Evolutionary conservation across 2,113 vertebrate species (phyloP).

Genomic region (Mystacornis crossleyi): DNA sequence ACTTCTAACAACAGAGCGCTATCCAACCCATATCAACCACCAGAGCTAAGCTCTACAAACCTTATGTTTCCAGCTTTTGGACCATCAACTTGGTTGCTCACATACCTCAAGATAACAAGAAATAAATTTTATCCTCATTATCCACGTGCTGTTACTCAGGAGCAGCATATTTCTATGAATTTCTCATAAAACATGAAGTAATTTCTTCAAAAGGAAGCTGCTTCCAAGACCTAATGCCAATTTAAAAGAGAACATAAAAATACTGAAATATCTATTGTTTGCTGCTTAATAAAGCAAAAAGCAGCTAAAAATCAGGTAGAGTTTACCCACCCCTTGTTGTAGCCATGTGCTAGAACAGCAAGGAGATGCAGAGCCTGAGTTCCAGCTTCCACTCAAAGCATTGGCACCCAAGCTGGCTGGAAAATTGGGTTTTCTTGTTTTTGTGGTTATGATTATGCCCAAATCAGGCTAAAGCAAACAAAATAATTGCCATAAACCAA

Average conservation of each 20-base stretch:
- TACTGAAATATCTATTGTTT: background rate
- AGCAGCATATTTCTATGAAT: accelerated
- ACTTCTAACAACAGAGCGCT: background rate
- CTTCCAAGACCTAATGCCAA: background rate
- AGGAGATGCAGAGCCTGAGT: background rate
- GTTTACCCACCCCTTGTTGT: accelerated
- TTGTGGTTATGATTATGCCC: background rate
- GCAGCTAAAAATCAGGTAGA: background rate
- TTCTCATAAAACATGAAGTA: background rate
- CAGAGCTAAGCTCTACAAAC: background rate
- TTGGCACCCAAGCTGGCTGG: background rate
- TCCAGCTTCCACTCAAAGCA: background rate
- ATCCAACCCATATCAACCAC: background rate
- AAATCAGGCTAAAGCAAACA: background rate
- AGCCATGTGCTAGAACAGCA: background rate
- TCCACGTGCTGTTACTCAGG: background rate
- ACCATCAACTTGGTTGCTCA: no score
- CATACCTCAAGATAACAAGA: background rate
- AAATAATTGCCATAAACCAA: background rate
- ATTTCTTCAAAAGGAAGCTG: background rate
- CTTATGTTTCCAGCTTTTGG: background rate
- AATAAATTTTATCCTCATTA: background rate
- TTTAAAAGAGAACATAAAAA: background rate
- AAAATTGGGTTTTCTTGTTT: background rate
- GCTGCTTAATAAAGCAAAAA: background rate